Evolutionary conservation across 2,113 vertebrate species (phyloP).

Genomic region (Coracopsis vasa): DNA sequence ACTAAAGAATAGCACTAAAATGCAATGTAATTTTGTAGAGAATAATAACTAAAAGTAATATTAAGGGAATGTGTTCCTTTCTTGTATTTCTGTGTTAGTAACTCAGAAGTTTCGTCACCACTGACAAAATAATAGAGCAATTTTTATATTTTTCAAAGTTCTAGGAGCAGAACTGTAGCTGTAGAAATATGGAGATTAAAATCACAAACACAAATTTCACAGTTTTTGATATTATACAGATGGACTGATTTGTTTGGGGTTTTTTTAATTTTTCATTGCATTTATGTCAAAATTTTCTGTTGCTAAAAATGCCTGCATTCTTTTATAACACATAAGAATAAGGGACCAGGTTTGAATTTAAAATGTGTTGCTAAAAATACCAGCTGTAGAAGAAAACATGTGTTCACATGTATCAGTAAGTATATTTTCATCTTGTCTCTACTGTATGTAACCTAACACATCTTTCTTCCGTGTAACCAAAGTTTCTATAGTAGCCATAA

Average conservation of each 20-base stretch:
- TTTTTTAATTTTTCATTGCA: neutral
- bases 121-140: fast-evolving
- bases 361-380: neutral
- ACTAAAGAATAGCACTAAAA: neutral
- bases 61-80: neutral
- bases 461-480: neutral
- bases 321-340: neutral
- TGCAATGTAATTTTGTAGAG: neutral
- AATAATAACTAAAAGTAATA: neutral
- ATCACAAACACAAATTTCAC: neutral
- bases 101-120: neutral
- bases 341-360: neutral
- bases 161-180: neutral
- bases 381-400: neutral
- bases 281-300: neutral
- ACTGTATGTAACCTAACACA: neutral
- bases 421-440: neutral
- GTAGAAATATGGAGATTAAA: neutral
- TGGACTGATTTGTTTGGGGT: too few relatives aligned
- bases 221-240: neutral
- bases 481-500: neutral
- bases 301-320: neutral
- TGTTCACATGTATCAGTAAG: neutral
- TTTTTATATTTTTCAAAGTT: neutral
- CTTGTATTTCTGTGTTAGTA: neutral